A percentile compares a stretch with the other conserved stretches of the same genome.
phyloP scores from a whole-genome alignment of 2,113 vertebrate species.

The Paradoxurus hermaphroditus region DNA sequence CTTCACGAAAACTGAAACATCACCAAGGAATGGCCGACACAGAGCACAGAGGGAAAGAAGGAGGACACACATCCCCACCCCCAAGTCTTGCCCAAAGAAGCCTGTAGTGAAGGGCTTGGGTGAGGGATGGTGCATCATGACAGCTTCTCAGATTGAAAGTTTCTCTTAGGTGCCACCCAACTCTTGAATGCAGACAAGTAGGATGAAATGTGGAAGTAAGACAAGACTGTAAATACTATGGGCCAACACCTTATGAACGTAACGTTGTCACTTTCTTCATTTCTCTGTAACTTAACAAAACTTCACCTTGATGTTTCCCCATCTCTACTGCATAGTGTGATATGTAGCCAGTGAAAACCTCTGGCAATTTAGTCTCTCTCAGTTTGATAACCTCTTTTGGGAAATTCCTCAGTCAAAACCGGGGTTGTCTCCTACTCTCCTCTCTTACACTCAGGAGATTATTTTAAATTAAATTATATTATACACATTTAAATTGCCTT shows the following conservation, averaged over 20 bases:
- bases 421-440: background rate
- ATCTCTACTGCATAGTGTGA: background rate
- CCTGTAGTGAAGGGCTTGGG: fast-evolving
- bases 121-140: fast-evolving
- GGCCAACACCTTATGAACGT: background rate
- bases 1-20: background rate
- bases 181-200: background rate
- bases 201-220: background rate
- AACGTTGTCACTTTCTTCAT: background rate
- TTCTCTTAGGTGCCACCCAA: background rate
- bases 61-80: fast-evolving
- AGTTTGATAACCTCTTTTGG: background rate
- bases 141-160: background rate
- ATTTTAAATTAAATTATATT: background rate
- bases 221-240: fast-evolving
- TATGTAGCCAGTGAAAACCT: background rate
- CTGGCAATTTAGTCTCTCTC: background rate
- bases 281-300: background rate
- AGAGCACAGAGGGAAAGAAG: background rate
- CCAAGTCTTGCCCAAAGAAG: background rate
- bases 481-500: background rate
- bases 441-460: background rate
- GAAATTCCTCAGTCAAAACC: background rate
- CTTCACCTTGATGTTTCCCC: background rate
- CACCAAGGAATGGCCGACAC: fast-evolving